A percentile compares a stretch with the other conserved stretches of the same genome.
Evolutionary conservation across 2,888 invertebrate species (phyloP).

Genomic region (Zootermopsis nevadensis): DNA sequence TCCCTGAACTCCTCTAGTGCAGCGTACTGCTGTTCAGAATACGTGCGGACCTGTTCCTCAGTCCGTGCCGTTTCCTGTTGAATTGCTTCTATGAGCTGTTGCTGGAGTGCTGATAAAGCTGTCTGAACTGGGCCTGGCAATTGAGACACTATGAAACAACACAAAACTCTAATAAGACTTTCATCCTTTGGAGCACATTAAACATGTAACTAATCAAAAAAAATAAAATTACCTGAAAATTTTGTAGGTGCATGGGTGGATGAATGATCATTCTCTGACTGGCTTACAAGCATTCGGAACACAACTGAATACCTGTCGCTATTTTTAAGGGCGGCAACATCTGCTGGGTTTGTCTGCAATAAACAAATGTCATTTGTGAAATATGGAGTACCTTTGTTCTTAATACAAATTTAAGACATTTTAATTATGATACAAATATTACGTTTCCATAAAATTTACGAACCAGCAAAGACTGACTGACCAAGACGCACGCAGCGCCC

Average conservation of each 20-base stretch:
- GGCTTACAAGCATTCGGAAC: slow-evolving; percentile 76
- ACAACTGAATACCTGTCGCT: slow-evolving; percentile 77
- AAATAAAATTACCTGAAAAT: slow-evolving; percentile 59
- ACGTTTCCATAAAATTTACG: not conserved
- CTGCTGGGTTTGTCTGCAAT: slow-evolving; percentile 70
- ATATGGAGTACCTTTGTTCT: not conserved
- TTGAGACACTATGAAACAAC: slow-evolving; percentile 60
- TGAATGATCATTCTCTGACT: slow-evolving; percentile 65
- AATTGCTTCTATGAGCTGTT: slow-evolving; percentile 75
- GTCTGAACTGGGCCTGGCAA: slow-evolving; percentile 67
- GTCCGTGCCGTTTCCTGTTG: slow-evolving; percentile 76
- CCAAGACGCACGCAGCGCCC: slow-evolving; percentile 66
- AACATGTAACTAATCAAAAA: not conserved
- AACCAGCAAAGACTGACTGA: slow-evolving; percentile 71
- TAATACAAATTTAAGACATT: not conserved
- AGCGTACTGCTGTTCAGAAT: slow-evolving; percentile 79
- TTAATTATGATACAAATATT: not conserved
- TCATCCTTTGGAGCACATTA: not conserved
- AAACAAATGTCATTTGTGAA: slow-evolving; percentile 37
- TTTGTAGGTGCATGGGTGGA: slow-evolving; percentile 58
- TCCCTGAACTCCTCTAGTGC: slow-evolving; percentile 79
- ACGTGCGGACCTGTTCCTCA: slow-evolving; percentile 81
- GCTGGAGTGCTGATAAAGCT: slow-evolving; percentile 71
- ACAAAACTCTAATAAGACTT: not conserved
- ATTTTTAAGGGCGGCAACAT: slow-evolving; percentile 70